Base-by-base conservation (phyloP, 2,113 vertebrate genomes). In the Strigops habroptila region DNA sequence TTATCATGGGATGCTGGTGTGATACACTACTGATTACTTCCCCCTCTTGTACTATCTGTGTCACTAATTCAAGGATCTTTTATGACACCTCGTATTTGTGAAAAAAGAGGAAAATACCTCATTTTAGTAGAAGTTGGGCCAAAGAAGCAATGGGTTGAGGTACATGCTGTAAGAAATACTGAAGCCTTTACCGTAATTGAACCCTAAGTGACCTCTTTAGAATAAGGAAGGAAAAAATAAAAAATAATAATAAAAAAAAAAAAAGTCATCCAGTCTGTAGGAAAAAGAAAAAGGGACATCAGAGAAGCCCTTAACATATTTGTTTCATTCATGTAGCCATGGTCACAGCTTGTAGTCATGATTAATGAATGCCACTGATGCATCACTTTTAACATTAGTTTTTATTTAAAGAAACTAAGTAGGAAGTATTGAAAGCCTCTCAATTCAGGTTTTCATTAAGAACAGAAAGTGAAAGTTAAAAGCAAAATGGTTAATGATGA, bases 331-430 rank as follows among this genome's bases (percentile, higher is more conserved):
- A 91, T 82, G 82, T 73, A 87, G 69, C 25, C 22, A 49, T 62
- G 30, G 75, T 67, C 75, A 80, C 70, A 93, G 59, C 74, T 95
- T 93, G 91, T 73, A 95, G 82, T 90, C 84, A 96, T 95, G 84
- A 91, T 85, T 96, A 95, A 92, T 94, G 84, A 62, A 95, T 97
- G 70, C 14, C 52, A 79, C 48, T 57, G 84, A 73, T 95, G 74
- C 70, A 94, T 91, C 57, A 85, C 57, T 89, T 94, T 62, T 80
- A 90, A 68, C 67, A 70, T 90, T 74, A 74, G 35, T 57, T 95
- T 88, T 97, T 95, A 87, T 95, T 95, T 95, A 86, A 91, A 80
- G 52, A 87, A 82, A 91, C 44, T 73, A 69, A 82, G 48, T 64
- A 79, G 44, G 24, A 87, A 89, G 44, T 85, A 92, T 69, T 90